Evolutionary conservation across 2,113 vertebrate species (phyloP).

Genomic region (Clinocottus analis): DNA sequence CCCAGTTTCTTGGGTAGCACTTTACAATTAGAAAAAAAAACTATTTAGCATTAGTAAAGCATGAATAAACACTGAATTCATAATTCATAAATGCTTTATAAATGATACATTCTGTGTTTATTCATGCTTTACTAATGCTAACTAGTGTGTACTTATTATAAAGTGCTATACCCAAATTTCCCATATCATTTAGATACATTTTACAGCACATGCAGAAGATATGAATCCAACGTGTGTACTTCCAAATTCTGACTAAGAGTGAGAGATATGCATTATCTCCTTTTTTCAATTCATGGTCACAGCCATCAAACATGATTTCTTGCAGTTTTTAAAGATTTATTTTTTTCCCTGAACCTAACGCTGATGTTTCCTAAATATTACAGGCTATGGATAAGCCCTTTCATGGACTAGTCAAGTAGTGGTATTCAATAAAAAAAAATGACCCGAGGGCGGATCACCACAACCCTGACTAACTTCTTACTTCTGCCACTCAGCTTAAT

Average conservation of each 20-base stretch:
- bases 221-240: not conserved
- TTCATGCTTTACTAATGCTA: no score
- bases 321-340: not conserved
- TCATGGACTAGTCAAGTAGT: not conserved
- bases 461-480: conserved; percentile 22
- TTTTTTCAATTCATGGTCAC: not conserved
- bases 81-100: no score
- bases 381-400: not conserved
- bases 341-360: not conserved
- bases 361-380: not conserved
- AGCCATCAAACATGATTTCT: not conserved
- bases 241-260: not conserved
- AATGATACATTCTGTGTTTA: no score
- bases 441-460: not conserved
- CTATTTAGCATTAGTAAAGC: no score
- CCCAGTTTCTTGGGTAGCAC: not conserved
- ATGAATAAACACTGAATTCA: no score
- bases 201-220: not conserved
- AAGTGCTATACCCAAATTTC: no score
- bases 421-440: conserved; percentile 5
- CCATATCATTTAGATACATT: not conserved
- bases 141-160: no score
- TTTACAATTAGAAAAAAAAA: no score
- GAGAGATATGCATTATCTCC: no score
- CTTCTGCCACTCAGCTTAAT: conserved; percentile 34